Evolutionary conservation across 1,140 invertebrate species (phyloP), one percentile per base, ranked within the genome.

Genomic region (Stenopsyche tienmushanensis): DNA sequence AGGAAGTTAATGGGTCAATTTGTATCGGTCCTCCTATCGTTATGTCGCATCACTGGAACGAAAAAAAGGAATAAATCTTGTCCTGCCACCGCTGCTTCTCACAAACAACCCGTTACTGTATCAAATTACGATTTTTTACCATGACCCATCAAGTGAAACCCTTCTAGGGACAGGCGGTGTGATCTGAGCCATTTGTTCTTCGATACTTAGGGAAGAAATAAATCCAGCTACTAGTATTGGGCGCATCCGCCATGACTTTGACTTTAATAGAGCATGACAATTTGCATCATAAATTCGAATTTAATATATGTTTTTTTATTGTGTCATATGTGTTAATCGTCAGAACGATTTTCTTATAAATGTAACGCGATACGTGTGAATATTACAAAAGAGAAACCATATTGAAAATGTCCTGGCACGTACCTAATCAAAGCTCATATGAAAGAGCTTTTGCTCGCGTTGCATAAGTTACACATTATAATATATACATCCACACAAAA

Each of bases 1-100:
- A 44, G 13, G 26, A 65, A 42, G 44, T 53, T 69, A 66, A 69
- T 69, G 64, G 55, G 64, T 47, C 65, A 66, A 69, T 69, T 69
- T 69, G 67, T 69, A 29, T 59, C 44, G 64, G 45, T 45, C 50
- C 23, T 64, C 54, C 63, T 63, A 65, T 65, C 59, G 50, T 24
- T 23, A 24, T 50, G 58, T 39, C 64, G 23, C 60, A 66, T 64
- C 58, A 45, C 41, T 24, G 44, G 20, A 53, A 17, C 45, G 55
- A 25, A 62, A 53, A 49, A 39, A 18, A 53, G 9, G 18, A 13
- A 60, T 60, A 60, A 60, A 49, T 62, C 29, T 53, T 13, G 18
- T 53, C 17, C 52, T 42, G 41, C 55, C 57, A 34, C 29, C 13
- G 29, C 13, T 34, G 29, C 13, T 47, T 67, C 66, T 60, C 44